These are phyloP conservation scores for Seira musarum DNA, from an alignment of 2,888 invertebrate genomes.

Conservation along the genomic window DNA sequence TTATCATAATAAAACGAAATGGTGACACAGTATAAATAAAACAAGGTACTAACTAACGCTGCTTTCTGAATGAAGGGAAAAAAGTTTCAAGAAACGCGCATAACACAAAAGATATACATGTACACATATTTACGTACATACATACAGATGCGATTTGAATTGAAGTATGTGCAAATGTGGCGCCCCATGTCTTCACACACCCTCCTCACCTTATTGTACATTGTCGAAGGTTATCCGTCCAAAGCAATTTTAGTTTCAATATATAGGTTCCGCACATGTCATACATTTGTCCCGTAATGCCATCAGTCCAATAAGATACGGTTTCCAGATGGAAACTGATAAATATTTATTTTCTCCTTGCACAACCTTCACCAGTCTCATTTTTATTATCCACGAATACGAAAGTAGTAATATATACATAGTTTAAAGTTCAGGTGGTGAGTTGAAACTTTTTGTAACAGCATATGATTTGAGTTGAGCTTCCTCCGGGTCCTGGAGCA, in stretches of 20 bases:
- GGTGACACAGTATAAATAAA: slow-evolving; percentile 21
- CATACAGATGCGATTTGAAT: no score
- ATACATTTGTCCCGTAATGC: not conserved
- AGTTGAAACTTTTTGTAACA: no score
- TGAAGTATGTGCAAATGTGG: not conserved
- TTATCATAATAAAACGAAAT: slow-evolving; percentile 53
- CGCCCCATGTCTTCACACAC: not conserved
- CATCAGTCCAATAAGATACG: not conserved
- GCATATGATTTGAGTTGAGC: no score
- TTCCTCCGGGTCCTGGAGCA: no score
- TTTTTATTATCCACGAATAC: no score
- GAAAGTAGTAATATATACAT: no score
- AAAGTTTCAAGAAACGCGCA: slow-evolving; percentile 2
- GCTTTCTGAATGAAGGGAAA: slow-evolving; percentile 14
- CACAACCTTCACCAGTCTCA: not conserved
- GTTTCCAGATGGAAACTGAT: not conserved
- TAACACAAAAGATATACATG: not conserved
- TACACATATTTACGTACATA: not conserved
- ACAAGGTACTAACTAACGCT: not conserved
- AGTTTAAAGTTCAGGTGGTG: no score
- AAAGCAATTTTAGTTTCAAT: slow-evolving; percentile 3
- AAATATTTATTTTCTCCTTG: slow-evolving; percentile 30
- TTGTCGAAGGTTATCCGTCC: not conserved
- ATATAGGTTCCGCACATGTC: not conserved
- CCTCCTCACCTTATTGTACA: not conserved